phyloP scores from a whole-genome alignment of 2,888 invertebrate species.

The Argyra leucocephala region DNA sequence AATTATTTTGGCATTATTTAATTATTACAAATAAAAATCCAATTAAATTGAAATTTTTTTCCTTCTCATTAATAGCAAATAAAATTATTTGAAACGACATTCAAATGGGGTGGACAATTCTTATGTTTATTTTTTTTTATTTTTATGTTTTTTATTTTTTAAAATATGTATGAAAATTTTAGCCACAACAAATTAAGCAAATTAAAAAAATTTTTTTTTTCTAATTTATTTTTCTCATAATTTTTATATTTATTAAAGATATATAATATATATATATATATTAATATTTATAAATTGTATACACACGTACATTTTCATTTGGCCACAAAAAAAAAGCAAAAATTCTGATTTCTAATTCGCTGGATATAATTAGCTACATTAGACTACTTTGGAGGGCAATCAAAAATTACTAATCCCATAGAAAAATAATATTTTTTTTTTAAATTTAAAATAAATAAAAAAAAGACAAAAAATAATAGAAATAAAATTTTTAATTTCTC shows the following conservation, averaged over 20 bases:
- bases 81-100: not conserved
- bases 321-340: no score
- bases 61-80: not conserved
- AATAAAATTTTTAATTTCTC: not conserved
- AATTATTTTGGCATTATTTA: not conserved
- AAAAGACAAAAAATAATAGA: not conserved
- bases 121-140: not conserved
- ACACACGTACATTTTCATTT: no score
- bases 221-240: not conserved
- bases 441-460: no score
- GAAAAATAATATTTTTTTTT: no score
- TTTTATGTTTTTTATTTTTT: not conserved
- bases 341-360: not conserved
- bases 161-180: not conserved
- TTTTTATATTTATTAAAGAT: no score
- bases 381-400: not conserved
- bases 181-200: not conserved
- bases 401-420: not conserved
- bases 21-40: not conserved
- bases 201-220: not conserved
- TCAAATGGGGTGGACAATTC: slow-evolving; percentile 1
- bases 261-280: no score
- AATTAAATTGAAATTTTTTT: no score
- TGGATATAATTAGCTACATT: not conserved
- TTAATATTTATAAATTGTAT: no score